Base-by-base conservation (phyloP, 1,140 invertebrate genomes). In the Drosophila yakuba region DNA sequence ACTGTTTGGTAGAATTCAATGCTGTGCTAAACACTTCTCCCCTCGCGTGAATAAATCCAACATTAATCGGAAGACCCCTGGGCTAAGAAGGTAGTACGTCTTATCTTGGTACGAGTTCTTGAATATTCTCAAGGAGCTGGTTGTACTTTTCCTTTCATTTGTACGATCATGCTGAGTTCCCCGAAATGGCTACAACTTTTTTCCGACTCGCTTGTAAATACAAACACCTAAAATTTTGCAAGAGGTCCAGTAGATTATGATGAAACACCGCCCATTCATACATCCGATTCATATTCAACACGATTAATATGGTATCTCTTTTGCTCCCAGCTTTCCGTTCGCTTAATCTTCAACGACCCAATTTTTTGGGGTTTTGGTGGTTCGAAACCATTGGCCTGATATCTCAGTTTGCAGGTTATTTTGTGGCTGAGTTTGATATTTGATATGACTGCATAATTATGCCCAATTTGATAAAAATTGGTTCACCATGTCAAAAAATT, bases 271-370 rank as follows among this genome's bases (percentile, higher is more conserved):
- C 36, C 59, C 59, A 61, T 68, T 66, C 64, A 64, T 66, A 68
- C 64, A 66, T 68, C 64, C 64, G 64, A 68, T 68, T 68, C 64
- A 68, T 68, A 68, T 68, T 68, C 64, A 68, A 68, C 64, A 41
- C 64, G 64, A 68, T 68, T 68, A 68, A 68, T 68, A 66, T 68
- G 64, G 48, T 66, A 67, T 68, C 50, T 68, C 61, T 66, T 66
- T 68, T 66, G 64, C 47, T 45, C 60, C 61, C 61, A 4, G 38
- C 64, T 66, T 68, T 63, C 64, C 58, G 57, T 48, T 62, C 17
- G 57, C 57, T 45, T 67, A 67, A 67, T 61, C 58, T 61, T 20
- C n/a, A 39, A 12, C 60, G 60, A 63, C 64, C 64, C 12, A 68
- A 68, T 68, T 68, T 68, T 44, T 44, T 32, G 15, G 47, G 47